Conservation (phyloP, 1,140 invertebrate species). For the Oncopodura yosiiana region DNA sequence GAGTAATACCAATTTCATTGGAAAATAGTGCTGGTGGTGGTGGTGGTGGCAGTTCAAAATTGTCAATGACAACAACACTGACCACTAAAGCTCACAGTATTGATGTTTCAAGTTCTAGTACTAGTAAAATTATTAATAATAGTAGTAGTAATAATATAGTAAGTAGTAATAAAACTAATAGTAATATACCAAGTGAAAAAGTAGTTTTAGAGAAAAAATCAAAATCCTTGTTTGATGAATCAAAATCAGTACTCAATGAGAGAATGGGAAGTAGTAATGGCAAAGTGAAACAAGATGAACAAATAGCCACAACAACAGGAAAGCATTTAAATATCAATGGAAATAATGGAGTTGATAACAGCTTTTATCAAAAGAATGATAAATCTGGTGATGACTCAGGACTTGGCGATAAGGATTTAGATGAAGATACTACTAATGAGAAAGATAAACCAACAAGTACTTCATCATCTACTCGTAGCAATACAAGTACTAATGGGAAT, state of each 20-base stretch:
- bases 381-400: background rate
- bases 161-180: too few species aligned
- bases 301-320: background rate
- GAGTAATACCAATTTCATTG: slow-evolving; percentile 23
- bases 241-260: too few species aligned
- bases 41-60: background rate
- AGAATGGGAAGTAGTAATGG: background rate
- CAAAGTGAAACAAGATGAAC: background rate
- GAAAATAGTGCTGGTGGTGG: slow-evolving; percentile 10
- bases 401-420: slow-evolving; percentile 6
- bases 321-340: background rate
- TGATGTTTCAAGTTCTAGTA: too few species aligned
- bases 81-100: too few species aligned
- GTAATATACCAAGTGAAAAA: too few species aligned
- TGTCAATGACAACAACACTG: too few species aligned
- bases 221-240: too few species aligned
- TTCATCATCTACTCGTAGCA: background rate
- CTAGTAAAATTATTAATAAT: too few species aligned
- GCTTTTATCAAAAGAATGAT: background rate
- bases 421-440: background rate
- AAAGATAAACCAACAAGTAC: background rate
- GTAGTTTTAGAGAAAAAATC: too few species aligned
- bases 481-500: background rate
- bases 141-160: too few species aligned
- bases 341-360: background rate